Base-by-base conservation (phyloP, 2,113 vertebrate genomes). In the Oncorhynchus masou region DNA sequence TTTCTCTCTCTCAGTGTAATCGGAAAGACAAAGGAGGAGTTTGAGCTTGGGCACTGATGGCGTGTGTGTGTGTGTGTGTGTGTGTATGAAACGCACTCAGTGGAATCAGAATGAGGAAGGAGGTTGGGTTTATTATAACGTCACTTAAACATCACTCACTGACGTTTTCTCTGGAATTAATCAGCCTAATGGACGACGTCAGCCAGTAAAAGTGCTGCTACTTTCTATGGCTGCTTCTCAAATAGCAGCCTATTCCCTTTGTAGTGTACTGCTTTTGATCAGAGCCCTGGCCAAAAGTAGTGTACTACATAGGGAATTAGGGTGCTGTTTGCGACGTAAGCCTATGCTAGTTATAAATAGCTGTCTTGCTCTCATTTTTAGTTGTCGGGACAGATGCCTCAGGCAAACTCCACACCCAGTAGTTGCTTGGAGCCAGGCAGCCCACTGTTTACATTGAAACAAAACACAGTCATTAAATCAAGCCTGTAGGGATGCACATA, bases 131-230 rank as follows among this genome's bases (percentile, higher is more conserved):
- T 69, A 69, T 39, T 39, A 45, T 45, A 34, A 7, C 34, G 39
- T 45, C 39, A 45, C 39, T 45, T 45, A 45, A 45, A 20, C 16
- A 13, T 69, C 67, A 45, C 65, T 67, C 12, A 16, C 65, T 27
- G 65, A 39, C 31, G 4, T 19, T 29, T 34, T n/a, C 29, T 6
- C 31, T 9, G 29, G 72, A 22, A 64, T 59, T 66, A 65, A 74
- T 74, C 72, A 45, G 72, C 48, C 31, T 74, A 74, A 74, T 74
- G 72, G 72, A 65, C 69, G 67, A 9, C 29, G 19, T 45, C 39
- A n/a, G 8, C 67, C 67, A 25, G 72, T 45, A 8, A 31, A 65
- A 39, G 31, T 22, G 60, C 60, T 34, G 19, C 54, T 62, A 45
- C 34, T 45, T 11, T 45, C 39, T 45, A 45, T 45, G 39, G 0